Conservation (phyloP, 2,113 vertebrate species). For the Toxostoma redivivum region DNA sequence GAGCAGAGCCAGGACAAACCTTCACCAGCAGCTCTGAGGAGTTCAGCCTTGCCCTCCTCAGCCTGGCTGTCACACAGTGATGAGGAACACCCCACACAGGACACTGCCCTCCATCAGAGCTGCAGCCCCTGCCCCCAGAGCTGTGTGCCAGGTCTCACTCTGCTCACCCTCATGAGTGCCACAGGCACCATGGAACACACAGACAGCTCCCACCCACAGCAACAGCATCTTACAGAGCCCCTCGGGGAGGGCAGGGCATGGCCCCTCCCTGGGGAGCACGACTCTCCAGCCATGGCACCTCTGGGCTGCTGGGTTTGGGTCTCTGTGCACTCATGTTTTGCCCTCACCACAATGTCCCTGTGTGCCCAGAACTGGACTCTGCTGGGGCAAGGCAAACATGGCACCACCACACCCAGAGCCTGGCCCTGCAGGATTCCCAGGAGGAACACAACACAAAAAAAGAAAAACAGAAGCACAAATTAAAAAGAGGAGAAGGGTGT, state of each 20-base stretch:
- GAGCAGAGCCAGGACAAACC: background rate
- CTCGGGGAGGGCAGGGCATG: fast-evolving
- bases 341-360: background rate
- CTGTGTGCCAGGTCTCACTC: fast-evolving
- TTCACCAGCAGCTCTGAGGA: background rate
- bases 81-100: background rate
- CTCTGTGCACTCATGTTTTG: background rate
- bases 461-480: background rate
- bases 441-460: background rate
- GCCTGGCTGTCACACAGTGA: fast-evolving
- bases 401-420: background rate
- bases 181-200: fast-evolving
- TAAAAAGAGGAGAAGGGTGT: background rate
- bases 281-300: background rate
- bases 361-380: background rate
- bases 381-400: fast-evolving
- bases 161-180: background rate
- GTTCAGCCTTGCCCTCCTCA: fast-evolving
- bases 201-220: background rate
- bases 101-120: background rate
- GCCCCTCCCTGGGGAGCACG: background rate
- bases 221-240: background rate
- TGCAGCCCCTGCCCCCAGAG: background rate
- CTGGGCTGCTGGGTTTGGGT: too few relatives aligned
- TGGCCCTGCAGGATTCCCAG: background rate